phyloP scores from a whole-genome alignment of 2,888 invertebrate species.

The Tenthredo scrophulariae region DNA sequence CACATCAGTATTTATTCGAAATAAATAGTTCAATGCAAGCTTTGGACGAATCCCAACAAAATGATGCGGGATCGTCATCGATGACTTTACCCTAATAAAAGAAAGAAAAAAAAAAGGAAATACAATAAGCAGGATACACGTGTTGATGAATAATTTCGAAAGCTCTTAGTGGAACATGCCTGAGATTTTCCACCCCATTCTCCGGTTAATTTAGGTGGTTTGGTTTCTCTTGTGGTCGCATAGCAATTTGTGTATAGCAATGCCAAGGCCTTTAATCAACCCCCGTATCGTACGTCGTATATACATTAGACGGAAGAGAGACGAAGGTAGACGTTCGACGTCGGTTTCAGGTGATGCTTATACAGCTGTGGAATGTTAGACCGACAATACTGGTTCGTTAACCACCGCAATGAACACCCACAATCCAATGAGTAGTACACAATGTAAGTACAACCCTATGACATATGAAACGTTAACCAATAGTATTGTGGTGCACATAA shows the following conservation, averaged over 20 bases:
- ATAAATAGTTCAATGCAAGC: background rate
- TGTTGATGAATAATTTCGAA: background rate
- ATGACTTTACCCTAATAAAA: background rate
- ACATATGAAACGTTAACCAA: background rate
- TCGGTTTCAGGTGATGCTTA: conserved; percentile 25
- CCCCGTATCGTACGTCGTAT: background rate
- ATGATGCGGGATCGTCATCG: background rate
- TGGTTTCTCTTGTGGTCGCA: background rate
- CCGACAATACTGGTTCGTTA: background rate
- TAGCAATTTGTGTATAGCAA: background rate
- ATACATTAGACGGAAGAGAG: background rate
- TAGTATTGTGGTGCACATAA: background rate
- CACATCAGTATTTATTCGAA: background rate
- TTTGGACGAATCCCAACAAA: background rate
- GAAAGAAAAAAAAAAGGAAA: background rate
- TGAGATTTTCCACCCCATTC: conserved; percentile 2
- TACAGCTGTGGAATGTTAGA: background rate
- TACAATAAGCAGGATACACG: background rate
- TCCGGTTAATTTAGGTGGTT: background rate
- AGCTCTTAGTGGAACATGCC: background rate
- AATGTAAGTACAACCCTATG: background rate
- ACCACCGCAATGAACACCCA: background rate
- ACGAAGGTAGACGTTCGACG: conserved; percentile 38
- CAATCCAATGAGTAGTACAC: background rate
- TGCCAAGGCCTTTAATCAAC: conserved; percentile 18